Evolutionary conservation across 2,797 vertebrate species (phyloP).

Genomic region (Iguana delicatissima): DNA sequence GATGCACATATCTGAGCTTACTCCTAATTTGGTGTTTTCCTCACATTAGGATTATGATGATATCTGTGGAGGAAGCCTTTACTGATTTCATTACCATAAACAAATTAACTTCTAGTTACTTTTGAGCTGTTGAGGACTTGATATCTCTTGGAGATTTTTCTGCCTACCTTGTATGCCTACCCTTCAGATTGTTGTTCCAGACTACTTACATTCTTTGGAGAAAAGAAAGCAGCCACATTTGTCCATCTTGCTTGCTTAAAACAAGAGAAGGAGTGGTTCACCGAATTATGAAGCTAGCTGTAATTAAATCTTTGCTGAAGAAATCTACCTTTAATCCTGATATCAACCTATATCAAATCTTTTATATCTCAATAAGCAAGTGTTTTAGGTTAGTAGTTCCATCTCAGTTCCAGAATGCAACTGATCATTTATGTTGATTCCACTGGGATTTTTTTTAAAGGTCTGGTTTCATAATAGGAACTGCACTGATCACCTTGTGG

Average conservation of each 20-base stretch:
- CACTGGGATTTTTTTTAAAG: neutral
- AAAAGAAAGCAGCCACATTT: neutral
- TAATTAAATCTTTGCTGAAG: neutral
- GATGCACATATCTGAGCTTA: neutral
- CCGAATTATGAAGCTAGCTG: no score
- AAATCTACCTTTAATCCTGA: neutral
- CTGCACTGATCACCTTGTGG: neutral
- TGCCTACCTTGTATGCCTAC: neutral
- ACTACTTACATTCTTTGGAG: neutral
- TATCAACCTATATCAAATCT: neutral
- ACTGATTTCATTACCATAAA: neutral
- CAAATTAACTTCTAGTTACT: neutral
- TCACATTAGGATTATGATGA: neutral
- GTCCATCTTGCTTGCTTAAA: neutral
- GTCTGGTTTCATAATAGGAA: neutral
- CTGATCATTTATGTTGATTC: neutral
- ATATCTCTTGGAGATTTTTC: neutral
- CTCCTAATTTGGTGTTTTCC: neutral
- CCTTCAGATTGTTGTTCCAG: neutral
- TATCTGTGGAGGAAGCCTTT: neutral
- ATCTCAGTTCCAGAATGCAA: neutral
- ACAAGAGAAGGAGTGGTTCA: neutral
- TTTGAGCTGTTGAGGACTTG: neutral
- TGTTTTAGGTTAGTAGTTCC: neutral
- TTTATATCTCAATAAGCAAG: neutral